These are phyloP conservation scores for Cantharis lateralis DNA, from an alignment of 2,888 invertebrate species.

Conservation along the genomic window DNA sequence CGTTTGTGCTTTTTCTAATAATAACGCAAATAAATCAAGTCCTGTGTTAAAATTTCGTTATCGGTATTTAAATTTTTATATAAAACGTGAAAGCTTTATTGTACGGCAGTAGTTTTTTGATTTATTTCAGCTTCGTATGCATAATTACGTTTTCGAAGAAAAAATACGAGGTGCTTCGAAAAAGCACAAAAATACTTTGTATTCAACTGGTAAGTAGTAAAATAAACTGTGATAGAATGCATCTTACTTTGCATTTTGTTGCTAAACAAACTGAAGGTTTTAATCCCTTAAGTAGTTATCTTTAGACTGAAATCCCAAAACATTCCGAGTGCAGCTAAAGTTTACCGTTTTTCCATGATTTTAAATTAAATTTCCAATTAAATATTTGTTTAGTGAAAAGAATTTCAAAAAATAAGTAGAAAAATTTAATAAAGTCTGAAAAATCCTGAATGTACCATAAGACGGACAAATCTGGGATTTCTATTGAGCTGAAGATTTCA, in stretches of 20 bases:
- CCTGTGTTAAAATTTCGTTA: background rate
- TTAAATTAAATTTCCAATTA: background rate
- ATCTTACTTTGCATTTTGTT: constrained; percentile 11
- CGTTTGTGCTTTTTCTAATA: background rate
- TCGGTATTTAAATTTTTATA: background rate
- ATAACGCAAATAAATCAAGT: background rate
- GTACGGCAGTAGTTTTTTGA: background rate
- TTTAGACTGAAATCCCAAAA: constrained; percentile 1
- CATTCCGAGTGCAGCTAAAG: background rate
- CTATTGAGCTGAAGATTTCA: constrained; percentile 40
- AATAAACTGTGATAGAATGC: background rate
- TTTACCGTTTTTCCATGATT: background rate
- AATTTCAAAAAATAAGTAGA: constrained; percentile 10
- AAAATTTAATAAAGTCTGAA: constrained; percentile 20
- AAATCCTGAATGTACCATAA: constrained; percentile 28
- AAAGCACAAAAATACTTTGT: background rate
- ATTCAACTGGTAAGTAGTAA: background rate
- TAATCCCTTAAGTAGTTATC: constrained; percentile 15
- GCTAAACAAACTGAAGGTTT: constrained; percentile 5
- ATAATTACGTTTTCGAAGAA: background rate
- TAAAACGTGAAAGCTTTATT: background rate
- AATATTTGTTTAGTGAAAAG: background rate
- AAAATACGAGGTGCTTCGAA: background rate
- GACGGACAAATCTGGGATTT: constrained; percentile 42
- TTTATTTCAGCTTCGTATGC: background rate